Evolutionary conservation across 1,140 invertebrate genomes (phyloP).

Genomic region (Sycobia sp.): DNA sequence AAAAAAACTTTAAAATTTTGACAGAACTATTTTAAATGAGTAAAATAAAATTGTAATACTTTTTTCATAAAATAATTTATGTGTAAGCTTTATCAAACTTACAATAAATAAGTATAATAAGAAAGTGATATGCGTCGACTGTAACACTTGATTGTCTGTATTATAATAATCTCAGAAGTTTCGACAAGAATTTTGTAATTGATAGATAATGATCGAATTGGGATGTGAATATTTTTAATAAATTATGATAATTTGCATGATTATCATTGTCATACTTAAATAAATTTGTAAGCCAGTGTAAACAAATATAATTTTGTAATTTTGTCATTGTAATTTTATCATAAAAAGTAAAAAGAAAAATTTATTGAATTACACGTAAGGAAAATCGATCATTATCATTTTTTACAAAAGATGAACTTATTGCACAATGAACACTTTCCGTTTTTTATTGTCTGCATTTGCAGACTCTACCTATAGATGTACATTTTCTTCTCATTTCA

Average conservation of each 20-base stretch:
- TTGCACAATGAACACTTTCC: constrained; percentile 1
- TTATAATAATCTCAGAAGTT: constrained; percentile 22
- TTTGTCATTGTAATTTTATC: constrained; percentile 6
- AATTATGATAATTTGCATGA: constrained; percentile 12
- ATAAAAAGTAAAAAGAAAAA: neutral
- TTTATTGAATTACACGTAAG: constrained; percentile 7
- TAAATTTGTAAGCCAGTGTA: neutral
- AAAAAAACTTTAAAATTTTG: constrained; percentile 2
- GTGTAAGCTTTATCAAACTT: constrained; percentile 28
- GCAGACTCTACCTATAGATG: neutral
- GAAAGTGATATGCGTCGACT: constrained; percentile 28
- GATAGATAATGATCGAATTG: constrained; percentile 27
- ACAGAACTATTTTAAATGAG: constrained; percentile 22
- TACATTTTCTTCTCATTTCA: constrained; percentile 9
- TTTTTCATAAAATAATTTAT: constrained; percentile 6
- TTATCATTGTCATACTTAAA: constrained; percentile 5
- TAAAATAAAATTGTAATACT: constrained; percentile 23
- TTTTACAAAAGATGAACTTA: neutral
- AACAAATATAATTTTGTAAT: constrained; percentile 26
- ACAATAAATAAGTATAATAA: constrained; percentile 18
- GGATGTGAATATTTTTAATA: constrained; percentile 19
- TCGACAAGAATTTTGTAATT: constrained; percentile 16
- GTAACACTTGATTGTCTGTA: constrained; percentile 28
- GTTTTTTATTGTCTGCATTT: constrained; percentile 12
- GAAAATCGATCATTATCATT: constrained; percentile 27